These are phyloP conservation scores for Coracopsis vasa DNA, from an alignment of 2,113 vertebrate species.

Conservation along the genomic window DNA sequence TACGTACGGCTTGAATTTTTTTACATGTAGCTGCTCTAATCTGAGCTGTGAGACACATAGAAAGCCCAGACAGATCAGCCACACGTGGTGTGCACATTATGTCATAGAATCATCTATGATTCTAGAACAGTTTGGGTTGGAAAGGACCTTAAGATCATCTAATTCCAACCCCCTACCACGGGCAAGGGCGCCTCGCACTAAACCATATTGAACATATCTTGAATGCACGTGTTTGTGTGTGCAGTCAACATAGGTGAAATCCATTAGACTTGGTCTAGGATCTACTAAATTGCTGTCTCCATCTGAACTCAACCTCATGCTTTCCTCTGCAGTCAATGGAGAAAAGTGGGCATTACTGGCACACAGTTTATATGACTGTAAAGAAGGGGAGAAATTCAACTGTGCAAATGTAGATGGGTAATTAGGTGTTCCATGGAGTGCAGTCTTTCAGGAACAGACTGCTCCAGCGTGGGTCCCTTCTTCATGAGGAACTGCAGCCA, in stretches of 20 bases:
- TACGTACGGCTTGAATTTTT: neutral
- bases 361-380: neutral
- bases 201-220: neutral
- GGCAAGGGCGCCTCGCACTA: neutral
- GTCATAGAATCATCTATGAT: neutral
- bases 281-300: neutral
- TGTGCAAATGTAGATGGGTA: neutral
- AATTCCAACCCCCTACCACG: neutral
- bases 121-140: neutral
- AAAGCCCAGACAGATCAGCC: neutral
- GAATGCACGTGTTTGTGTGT: rapidly evolving
- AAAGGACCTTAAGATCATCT: neutral
- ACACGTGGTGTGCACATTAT: neutral
- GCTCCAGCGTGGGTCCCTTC: neutral
- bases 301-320: neutral
- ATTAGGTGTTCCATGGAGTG: neutral
- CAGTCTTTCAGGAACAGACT: neutral
- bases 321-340: neutral
- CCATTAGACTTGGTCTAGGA: neutral
- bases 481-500: rapidly evolving
- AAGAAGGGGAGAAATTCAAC: neutral
- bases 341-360: neutral
- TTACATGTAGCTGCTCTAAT: neutral
- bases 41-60: neutral
- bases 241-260: neutral